Evolutionary conservation across 2,888 invertebrate genomes (phyloP), one percentile per base, ranked within the genome.

Genomic region (Oscheius onirici): DNA sequence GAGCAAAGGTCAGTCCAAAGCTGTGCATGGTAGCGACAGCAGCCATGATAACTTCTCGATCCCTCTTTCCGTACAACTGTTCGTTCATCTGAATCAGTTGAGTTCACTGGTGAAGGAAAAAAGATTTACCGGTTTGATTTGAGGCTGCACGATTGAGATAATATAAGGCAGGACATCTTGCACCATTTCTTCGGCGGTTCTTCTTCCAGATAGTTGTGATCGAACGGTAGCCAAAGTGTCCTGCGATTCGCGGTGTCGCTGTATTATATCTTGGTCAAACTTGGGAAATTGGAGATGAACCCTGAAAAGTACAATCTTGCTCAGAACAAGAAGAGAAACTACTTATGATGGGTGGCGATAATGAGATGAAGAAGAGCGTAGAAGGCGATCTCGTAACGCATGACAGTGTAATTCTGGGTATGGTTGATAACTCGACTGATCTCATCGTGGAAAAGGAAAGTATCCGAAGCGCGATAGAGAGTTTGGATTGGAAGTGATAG

Each of bases 341-440:
- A 76, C 75, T 66, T 79, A 54, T 78, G 49, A 71, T 80, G 78
- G 0, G 80, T 80, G 40, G 82, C 79, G n/a, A 82, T 66, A 3
- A 57, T 71, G 20, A 80, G 60, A 74, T 82, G 82, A 6, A 82
- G 71, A 28, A 75, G 58, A 15, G 77, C 71, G 66, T 74, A 78
- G 51, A 77, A 75, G 11, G 74, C 67, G 57, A 72, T 70, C n/a
- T 72, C 24, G 66, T 82, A 82, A 20, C 74, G 73, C 55, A 69
- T 70, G 17, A 81, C 69, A 1, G 68, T 26, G 72, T 77, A 82
- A 55, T 78, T 81, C 63, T 80, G 80, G 1, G 57, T 55, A 5
- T 61, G 65, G 26, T 58, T 54, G n/a, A 66, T 41, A 26, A 66
- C 22, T 54, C 54, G 1, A 52, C 22, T 43, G 44, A 80, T 73